A percentile compares a stretch with the other conserved stretches of the same genome.
Conservation (phyloP, 2,888 invertebrate genomes). For the Caradrina kadenii region DNA sequence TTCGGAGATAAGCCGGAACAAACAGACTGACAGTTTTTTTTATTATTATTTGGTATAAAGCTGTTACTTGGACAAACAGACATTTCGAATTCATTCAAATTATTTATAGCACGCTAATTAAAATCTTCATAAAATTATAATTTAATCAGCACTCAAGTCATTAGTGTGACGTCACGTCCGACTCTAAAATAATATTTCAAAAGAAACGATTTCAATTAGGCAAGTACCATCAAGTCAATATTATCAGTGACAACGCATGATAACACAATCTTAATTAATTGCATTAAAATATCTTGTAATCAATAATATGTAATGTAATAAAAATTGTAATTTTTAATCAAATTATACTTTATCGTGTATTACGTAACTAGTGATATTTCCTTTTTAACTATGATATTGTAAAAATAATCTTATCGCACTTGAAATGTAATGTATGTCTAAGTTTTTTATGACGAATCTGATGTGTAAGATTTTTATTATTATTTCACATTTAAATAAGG, state of each 20-base stretch:
- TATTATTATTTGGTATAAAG: too few species aligned
- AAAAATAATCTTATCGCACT: conserved; percentile 52
- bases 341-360: conserved; percentile 47
- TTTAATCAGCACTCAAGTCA: neutral
- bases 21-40: too few species aligned
- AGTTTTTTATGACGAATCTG: conserved; percentile 36
- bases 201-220: conserved; percentile 15
- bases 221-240: conserved; percentile 1
- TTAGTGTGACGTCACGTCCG: neutral
- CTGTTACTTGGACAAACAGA: too few species aligned
- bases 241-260: conserved; percentile 19
- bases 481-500: neutral
- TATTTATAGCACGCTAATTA: too few species aligned
- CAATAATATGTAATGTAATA: conserved; percentile 56
- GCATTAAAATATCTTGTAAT: conserved; percentile 75
- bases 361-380: conserved; percentile 27
- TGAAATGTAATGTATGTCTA: conserved; percentile 18
- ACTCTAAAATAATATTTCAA: conserved; percentile 37
- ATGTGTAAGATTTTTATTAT: conserved; percentile 19
- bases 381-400: conserved; percentile 30
- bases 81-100: too few species aligned
- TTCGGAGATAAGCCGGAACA: too few species aligned
- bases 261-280: conserved; percentile 70
- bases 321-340: conserved; percentile 50
- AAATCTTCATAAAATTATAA: too few species aligned